These are phyloP conservation scores for Leptinotarsa peninsularis DNA, from an alignment of 2,888 invertebrate genomes.

Conservation along the genomic window DNA sequence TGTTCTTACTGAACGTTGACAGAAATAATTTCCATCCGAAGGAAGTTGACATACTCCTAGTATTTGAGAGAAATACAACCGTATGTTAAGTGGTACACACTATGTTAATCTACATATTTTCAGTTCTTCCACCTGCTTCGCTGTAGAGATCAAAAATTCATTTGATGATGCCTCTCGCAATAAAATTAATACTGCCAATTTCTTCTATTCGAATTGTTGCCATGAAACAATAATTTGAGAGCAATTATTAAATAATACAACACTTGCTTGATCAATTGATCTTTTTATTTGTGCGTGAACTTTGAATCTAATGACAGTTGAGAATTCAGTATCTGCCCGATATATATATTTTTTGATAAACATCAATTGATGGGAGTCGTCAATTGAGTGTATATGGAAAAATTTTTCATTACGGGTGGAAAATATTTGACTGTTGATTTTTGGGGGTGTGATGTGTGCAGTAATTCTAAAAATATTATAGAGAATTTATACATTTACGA, in stretches of 20 bases:
- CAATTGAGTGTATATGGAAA: no score
- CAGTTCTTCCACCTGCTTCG: neutral
- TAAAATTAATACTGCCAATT: slow-evolving; percentile 28
- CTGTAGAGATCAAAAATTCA: neutral
- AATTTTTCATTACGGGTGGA: no score
- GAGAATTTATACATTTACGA: no score
- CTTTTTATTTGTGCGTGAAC: slow-evolving; percentile 41
- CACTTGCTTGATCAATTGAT: slow-evolving; percentile 37
- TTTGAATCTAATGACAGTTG: slow-evolving; percentile 17
- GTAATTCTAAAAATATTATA: no score
- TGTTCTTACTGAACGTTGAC: no score
- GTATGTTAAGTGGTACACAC: neutral
- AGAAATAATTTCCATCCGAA: no score
- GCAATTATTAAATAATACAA: slow-evolving; percentile 39
- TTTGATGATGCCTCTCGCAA: neutral
- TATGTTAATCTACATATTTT: neutral
- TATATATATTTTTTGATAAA: neutral
- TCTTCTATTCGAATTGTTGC: slow-evolving; percentile 33
- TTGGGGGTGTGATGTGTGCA: no score
- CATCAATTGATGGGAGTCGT: neutral
- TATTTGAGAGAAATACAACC: no score
- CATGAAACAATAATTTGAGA: slow-evolving; percentile 31
- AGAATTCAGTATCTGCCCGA: neutral
- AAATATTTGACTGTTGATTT: no score
- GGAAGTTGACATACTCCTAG: no score